Percentiles rank a stretch among this genome's conserved stretches.
phyloP scores from a whole-genome alignment of 2,113 vertebrate species.

The Spea bombifrons region DNA sequence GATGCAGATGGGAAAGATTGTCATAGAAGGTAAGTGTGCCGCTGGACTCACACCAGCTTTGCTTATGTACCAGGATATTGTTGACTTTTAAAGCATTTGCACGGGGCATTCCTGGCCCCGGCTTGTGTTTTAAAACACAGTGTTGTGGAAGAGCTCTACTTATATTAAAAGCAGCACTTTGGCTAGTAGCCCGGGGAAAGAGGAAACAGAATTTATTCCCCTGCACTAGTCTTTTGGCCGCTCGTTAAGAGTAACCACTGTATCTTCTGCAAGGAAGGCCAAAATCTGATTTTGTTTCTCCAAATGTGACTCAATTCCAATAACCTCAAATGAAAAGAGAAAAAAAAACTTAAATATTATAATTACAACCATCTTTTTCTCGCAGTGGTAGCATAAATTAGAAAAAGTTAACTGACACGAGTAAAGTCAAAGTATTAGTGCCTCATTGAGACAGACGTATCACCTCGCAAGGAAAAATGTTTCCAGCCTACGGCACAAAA shows the following conservation, averaged over 20 bases:
- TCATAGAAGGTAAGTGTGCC: slow-evolving; percentile 25
- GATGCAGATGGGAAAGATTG: not conserved
- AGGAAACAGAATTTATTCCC: slow-evolving; percentile 61
- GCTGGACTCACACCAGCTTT: not conserved
- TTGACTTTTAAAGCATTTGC: slow-evolving; percentile 55
- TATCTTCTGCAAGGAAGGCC: slow-evolving; percentile 57
- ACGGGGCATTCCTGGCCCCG: slow-evolving; percentile 53
- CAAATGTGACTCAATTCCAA: slow-evolving; percentile 52
- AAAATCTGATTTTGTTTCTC: slow-evolving; percentile 60
- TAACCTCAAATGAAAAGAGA: slow-evolving; percentile 56
- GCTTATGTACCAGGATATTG: slow-evolving; percentile 21
- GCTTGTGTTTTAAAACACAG: slow-evolving; percentile 54
- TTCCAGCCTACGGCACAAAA: too few species aligned
- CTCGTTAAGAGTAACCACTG: slow-evolving; percentile 63
- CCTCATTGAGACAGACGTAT: not conserved
- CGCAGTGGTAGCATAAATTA: not conserved
- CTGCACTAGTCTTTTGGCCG: slow-evolving; percentile 62
- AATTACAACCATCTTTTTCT: slow-evolving; percentile 54
- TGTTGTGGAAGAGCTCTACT: slow-evolving; percentile 53
- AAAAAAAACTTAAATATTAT: slow-evolving; percentile 53
- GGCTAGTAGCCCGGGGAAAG: slow-evolving; percentile 55
- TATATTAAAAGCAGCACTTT: slow-evolving; percentile 61
- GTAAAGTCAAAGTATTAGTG: not conserved
- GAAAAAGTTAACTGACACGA: not conserved
- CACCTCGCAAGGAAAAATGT: too few species aligned